Evolutionary conservation across 1,140 invertebrate genomes (phyloP).

Genomic region (Eriosoma lanigerum): DNA sequence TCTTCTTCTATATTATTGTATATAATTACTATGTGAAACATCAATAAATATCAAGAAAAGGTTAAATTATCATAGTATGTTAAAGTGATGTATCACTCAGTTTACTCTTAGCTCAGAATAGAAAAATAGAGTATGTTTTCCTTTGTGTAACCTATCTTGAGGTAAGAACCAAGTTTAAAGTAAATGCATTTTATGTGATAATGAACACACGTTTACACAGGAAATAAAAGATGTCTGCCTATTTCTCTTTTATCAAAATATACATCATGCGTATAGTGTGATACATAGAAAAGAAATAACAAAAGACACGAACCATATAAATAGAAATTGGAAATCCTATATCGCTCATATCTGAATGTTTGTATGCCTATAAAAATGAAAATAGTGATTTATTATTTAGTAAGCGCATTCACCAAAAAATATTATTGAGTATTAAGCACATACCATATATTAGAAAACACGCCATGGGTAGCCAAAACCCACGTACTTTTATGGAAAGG

Average conservation of each 20-base stretch:
- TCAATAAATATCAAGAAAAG: too few relatives aligned
- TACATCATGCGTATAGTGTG: neutral
- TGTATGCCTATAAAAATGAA: neutral
- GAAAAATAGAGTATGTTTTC: slow-evolving; percentile 25
- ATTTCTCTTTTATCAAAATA: slow-evolving; percentile 42
- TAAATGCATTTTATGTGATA: slow-evolving; percentile 15
- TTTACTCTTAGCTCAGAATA: slow-evolving; percentile 1
- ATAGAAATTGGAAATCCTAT: neutral
- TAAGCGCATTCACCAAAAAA: neutral
- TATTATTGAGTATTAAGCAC: slow-evolving; percentile 12
- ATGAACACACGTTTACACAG: neutral
- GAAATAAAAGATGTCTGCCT: slow-evolving; percentile 22
- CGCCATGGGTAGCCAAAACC: neutral
- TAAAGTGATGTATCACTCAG: slow-evolving; percentile 13
- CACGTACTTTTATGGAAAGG: neutral
- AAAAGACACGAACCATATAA: neutral
- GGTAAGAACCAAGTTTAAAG: slow-evolving; percentile 19
- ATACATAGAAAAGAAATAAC: slow-evolving; percentile 25
- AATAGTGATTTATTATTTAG: slow-evolving; percentile 23
- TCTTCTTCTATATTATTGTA: too few relatives aligned
- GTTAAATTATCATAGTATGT: too few relatives aligned
- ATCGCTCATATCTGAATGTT: neutral
- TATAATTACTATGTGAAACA: too few relatives aligned
- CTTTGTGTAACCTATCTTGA: slow-evolving; percentile 24
- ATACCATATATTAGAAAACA: slow-evolving; percentile 11